These are phyloP conservation scores for Halictus ligatus DNA, from an alignment of 2,888 invertebrate genomes.

Conservation along the genomic window DNA sequence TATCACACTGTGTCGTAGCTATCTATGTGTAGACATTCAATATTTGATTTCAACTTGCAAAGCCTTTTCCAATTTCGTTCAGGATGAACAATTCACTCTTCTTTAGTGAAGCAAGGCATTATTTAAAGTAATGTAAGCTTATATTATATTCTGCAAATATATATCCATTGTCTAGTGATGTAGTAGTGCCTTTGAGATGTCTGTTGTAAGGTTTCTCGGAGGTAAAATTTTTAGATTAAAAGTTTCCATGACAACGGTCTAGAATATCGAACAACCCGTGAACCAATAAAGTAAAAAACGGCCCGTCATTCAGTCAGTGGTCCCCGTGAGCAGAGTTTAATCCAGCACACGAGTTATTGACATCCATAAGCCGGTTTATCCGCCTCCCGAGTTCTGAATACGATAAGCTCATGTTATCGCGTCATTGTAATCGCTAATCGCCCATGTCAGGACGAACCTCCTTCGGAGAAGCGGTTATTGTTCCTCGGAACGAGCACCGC, in stretches of 20 bases:
- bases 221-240: not conserved
- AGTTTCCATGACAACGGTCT: not conserved
- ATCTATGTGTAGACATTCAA: not conserved
- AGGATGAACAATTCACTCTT: not conserved
- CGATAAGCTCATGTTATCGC: conserved; percentile 29
- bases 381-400: conserved; percentile 12
- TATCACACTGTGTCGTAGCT: not conserved
- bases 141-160: too few species aligned
- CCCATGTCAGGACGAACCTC: not conserved
- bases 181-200: too few species aligned
- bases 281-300: not conserved
- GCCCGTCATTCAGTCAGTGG: not conserved
- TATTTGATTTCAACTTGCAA: not conserved
- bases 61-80: not conserved
- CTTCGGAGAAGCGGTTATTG: conserved; percentile 18
- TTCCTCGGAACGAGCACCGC: not conserved
- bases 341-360: conserved; percentile 27
- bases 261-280: not conserved
- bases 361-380: conserved; percentile 38
- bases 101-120: not conserved
- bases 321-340: not conserved
- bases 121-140: not conserved
- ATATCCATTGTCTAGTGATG: too few species aligned
- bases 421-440: conserved; percentile 32
- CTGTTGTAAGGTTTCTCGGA: too few species aligned